phyloP scores from a whole-genome alignment of 2,888 invertebrate genomes.

The Platycheirus albimanus region DNA sequence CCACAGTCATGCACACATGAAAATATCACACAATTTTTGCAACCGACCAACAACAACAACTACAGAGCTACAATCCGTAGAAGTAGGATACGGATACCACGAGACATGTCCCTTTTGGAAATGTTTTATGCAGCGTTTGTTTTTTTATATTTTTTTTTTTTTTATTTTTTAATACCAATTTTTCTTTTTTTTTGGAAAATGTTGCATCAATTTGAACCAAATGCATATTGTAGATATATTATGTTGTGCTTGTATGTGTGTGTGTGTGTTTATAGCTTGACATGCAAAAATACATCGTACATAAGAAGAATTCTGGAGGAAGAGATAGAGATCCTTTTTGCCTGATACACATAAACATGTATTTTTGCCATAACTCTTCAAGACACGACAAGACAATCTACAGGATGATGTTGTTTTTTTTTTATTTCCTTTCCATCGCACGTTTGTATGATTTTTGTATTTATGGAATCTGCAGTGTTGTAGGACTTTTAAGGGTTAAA shows the following conservation, averaged over 20 bases:
- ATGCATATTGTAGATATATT: constrained; percentile 27
- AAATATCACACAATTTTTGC: constrained; percentile 53
- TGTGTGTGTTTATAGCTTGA: constrained; percentile 57
- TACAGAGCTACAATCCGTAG: constrained; percentile 20
- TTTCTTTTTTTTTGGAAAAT: constrained; percentile 42
- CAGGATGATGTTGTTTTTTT: constrained; percentile 40
- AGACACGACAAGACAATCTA: constrained; percentile 71
- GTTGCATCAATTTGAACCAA: constrained; percentile 56
- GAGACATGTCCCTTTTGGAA: constrained; percentile 59
- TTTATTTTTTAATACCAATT: no score
- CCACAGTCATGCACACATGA: constrained; percentile 46
- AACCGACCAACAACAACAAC: constrained; percentile 26
- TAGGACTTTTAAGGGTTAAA: constrained; percentile 5
- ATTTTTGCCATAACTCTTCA: constrained; percentile 68
- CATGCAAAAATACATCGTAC: constrained; percentile 59
- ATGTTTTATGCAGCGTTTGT: constrained; percentile 53
- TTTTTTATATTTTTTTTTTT: constrained; percentile 6
- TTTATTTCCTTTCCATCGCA: neutral
- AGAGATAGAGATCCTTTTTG: constrained; percentile 43
- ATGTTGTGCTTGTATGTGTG: constrained; percentile 15
- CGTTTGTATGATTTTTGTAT: neutral
- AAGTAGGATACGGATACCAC: constrained; percentile 53
- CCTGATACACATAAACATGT: constrained; percentile 63
- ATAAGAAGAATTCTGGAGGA: constrained; percentile 16
- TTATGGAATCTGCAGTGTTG: constrained; percentile 3